These are phyloP conservation scores for Melanostoma scalare DNA, from an alignment of 2,888 invertebrate genomes.

Conservation along the genomic window DNA sequence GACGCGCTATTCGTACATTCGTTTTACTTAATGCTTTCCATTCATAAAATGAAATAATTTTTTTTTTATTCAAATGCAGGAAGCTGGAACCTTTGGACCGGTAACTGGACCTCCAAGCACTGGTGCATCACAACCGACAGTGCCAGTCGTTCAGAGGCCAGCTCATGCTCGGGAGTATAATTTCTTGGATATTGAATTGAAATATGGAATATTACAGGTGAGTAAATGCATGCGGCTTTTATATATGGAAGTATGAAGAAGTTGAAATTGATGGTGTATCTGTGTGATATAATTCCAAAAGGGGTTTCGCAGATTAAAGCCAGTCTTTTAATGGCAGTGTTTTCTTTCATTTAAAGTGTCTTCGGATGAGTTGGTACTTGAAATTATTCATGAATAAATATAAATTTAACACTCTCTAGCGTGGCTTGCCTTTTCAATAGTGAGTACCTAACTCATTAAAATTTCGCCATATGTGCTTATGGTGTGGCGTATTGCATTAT, in stretches of 20 bases:
- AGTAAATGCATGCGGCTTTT: conserved; percentile 70
- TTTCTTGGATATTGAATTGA: conserved; percentile 95
- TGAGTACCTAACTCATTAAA: too few species aligned
- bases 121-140: conserved; percentile 82
- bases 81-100: conserved; percentile 81
- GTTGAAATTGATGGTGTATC: background rate
- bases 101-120: conserved; percentile 80
- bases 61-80: conserved; percentile 75
- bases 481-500: too few species aligned
- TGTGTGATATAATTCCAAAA: background rate
- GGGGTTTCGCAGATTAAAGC: too few species aligned
- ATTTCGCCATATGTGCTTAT: too few species aligned
- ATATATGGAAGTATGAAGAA: background rate
- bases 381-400: too few species aligned
- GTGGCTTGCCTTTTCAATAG: too few species aligned
- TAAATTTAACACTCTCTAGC: too few species aligned
- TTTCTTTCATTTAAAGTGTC: too few species aligned
- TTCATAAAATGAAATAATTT: conserved; percentile 17
- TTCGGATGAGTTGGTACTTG: too few species aligned
- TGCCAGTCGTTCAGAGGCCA: conserved; percentile 83
- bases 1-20: background rate
- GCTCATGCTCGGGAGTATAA: conserved; percentile 90
- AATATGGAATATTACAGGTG: conserved; percentile 96
- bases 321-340: too few species aligned
- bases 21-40: background rate